Evolutionary conservation across 1,140 invertebrate species (phyloP), one percentile per base, ranked within the genome.

Genomic region (Euwallacea fornicatus): DNA sequence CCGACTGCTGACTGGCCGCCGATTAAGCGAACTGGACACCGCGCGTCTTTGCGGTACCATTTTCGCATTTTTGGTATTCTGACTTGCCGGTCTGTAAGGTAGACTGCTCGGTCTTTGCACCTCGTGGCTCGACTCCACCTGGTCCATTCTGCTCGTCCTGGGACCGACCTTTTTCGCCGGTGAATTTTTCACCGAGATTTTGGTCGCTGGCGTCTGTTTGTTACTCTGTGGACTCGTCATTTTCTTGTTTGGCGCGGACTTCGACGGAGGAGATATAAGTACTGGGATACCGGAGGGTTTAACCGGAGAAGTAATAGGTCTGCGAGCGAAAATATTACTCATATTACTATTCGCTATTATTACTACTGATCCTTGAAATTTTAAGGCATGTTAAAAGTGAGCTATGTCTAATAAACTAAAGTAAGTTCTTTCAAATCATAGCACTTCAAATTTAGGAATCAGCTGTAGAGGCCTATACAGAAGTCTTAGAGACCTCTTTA

Each of bases 251-350:
- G 70, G 58, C 50, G 21, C 55, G 8, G 72, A 21, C 73, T 71
- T 76, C 75, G 11, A 16, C 9, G 69, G 59, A 11, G 70, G 72
- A 16, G 74, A 71, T 9, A 81, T 75, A 16, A 75, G 63, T 13
- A 81, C 76, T 41, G 79, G 73, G 16, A 81, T 75, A 1, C 82
- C 82, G 6, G 84, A 83, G 3, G 87, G 86, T 72, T 83, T 82
- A 9, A 86, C 82, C 16, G 85, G 86, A 47, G 86, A 86, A 7
- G 84, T 87, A 8, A 92, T 86, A 41, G 87, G 86, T 33, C 90
- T 81, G 15, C 46, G 21, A 33, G 21, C 1, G 21, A 33, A 33
- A 33, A 33, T 33, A 33, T 33, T 33, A 4, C 21, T 33, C 21
- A 33, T 33, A 33, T 33, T 33, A 33, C 2, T 15, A n/a, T 9